Base-by-base conservation (phyloP, 2,113 vertebrate genomes). In the Capreolus pygargus region DNA sequence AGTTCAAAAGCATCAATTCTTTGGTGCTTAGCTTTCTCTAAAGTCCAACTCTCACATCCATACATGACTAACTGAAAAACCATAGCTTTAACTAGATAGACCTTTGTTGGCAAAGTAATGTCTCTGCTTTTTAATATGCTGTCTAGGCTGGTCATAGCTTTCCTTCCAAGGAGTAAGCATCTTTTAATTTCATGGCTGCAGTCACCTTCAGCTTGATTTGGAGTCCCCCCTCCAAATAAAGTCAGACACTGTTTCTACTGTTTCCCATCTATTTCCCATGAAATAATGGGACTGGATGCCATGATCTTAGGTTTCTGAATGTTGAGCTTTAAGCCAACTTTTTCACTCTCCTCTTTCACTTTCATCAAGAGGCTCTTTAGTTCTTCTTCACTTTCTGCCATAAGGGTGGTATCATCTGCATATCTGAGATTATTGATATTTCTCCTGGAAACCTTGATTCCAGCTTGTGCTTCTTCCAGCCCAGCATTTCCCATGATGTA, bases 1-100 rank as follows among this genome's bases (percentile, higher is more conserved):
- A 70, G 67, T 70, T 39, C 67, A 70, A 70, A 54, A 70, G 67
- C 9, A 70, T 39, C 67, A 70, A 19, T 6, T 70, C n/a, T 12
- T 70, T 0, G 0, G 33, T 1, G 1, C 19, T 39, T 1, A 70
- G n/a, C 64, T 36, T 70, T 70, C 64, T 70, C 5, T 23, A 6
- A 3, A 70, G 17, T 70, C 19, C 19, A 36, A 70, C n/a, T 36
- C 5, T 70, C 64, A 70, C 2, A 70, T 23, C n/a, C 7, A 23
- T 36, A 70, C 1, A 70, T 36, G n/a, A 36, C 17, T 21, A 70
- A n/a, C 11, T 5, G 64, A 10, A 12, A 70, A 36, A 23, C 9
- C 64, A 70, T 36, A 70, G 17, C 5, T 23, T 70, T 70, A n/a
- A 36, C 64, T 70, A 70, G 64, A 70, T 0, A 5, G 17, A 36